Conservation (phyloP, 1,140 invertebrate genomes). For the Cyphomyrmex costatus region DNA sequence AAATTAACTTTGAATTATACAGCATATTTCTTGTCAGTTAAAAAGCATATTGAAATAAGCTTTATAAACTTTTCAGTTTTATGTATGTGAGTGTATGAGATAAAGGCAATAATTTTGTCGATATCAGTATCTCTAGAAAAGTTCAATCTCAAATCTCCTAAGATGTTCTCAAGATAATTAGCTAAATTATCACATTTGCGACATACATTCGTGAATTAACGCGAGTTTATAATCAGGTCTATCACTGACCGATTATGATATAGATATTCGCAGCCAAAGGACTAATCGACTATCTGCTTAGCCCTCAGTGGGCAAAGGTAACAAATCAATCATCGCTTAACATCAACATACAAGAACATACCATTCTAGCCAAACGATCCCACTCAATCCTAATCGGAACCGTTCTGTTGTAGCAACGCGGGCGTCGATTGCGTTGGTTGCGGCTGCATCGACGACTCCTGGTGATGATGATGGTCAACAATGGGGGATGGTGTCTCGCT, state of each 20-base stretch:
- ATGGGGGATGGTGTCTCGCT: constrained; percentile 81
- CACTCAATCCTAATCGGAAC: constrained; percentile 82
- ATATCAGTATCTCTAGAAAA: background rate
- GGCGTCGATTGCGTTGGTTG: constrained; percentile 83
- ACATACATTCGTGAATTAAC: background rate
- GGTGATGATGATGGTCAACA: constrained; percentile 76
- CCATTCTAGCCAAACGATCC: constrained; percentile 28
- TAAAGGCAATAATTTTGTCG: background rate
- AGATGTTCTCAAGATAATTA: background rate
- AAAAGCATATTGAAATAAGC: background rate
- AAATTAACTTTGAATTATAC: background rate
- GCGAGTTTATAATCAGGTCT: background rate
- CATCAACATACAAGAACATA: constrained; percentile 49
- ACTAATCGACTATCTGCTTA: constrained; percentile 22
- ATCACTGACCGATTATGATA: background rate
- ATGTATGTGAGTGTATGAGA: background rate
- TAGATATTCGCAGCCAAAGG: constrained; percentile 23
- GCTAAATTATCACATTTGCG: background rate
- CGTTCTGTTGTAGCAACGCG: constrained; percentile 84
- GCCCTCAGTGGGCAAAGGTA: constrained; percentile 25
- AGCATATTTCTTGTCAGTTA: background rate
- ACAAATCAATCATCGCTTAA: constrained; percentile 55
- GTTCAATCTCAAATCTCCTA: background rate
- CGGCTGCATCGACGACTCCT: constrained; percentile 80
- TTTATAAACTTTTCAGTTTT: background rate